These are phyloP conservation scores for Napeogenes inachia DNA, from an alignment of 2,888 invertebrate species.

Conservation along the genomic window DNA sequence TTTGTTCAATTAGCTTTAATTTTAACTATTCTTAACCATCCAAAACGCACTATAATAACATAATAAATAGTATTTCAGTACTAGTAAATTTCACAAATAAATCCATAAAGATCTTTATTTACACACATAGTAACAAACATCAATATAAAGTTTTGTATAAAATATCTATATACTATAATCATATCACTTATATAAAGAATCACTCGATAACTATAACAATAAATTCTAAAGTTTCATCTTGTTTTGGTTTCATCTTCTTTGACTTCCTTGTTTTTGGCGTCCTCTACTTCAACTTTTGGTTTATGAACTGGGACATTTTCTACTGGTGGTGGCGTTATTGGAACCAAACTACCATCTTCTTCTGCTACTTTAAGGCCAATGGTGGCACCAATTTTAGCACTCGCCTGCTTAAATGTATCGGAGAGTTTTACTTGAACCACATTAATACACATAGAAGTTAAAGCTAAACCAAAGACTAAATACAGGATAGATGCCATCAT, in stretches of 20 bases:
- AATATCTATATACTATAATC: conserved; percentile 21
- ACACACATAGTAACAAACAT: conserved; percentile 52
- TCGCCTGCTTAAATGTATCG: conserved; percentile 89
- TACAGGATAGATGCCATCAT: conserved; percentile 96
- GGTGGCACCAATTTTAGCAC: conserved; percentile 89
- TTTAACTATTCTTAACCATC: not conserved
- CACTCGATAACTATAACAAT: conserved; percentile 20
- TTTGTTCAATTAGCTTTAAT: not conserved
- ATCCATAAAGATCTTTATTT: conserved; percentile 54
- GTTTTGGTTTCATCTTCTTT: conserved; percentile 51
- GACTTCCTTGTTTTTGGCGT: conserved; percentile 46
- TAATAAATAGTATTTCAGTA: not conserved
- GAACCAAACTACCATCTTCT: conserved; percentile 78
- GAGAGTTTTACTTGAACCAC: conserved; percentile 92
- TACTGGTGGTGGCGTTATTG: conserved; percentile 61
- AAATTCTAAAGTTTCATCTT: conserved; percentile 40
- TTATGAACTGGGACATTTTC: conserved; percentile 68
- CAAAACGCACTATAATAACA: not conserved
- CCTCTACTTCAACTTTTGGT: conserved; percentile 42
- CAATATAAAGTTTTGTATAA: conserved; percentile 29
- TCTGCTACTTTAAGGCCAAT: conserved; percentile 86
- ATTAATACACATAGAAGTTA: conserved; percentile 98
- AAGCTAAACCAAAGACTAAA: conserved; percentile 93
- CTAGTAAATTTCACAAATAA: conserved; percentile 9
- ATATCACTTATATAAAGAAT: conserved; percentile 25